Base-by-base conservation (phyloP, 2,888 invertebrate genomes). In the Eupelmus urozonus region DNA sequence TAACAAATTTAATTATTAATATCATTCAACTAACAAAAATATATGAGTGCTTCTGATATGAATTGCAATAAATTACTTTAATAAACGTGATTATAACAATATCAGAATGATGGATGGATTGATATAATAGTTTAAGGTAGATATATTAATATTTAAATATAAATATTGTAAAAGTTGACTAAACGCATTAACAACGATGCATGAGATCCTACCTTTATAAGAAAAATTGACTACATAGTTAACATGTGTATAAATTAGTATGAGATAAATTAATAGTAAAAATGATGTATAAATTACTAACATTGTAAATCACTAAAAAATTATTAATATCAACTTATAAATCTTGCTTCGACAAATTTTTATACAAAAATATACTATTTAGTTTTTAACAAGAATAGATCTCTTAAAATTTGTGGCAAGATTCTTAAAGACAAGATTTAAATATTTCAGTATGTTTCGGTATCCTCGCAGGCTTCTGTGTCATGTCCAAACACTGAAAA, bases 401-500 rank as follows among this genome's bases (percentile, higher is more conserved):
- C 51, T 62, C 27, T 74, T 62, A 42, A 71, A 20, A 51, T 53
- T 42, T 57, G 29, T 76, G 76, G 79, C 79, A 79, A 79, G 73
- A 76, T 76, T 73, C n/a, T 49, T 55, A 75, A 66, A 18, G 40
- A 73, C 45, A 18, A 65, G 13, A 42, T 18, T 59, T 57, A 42
- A 72, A 45, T 49, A 70, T 51, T 29, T 90, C 93, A 96, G 92
- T 93, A 96, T 82, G 95, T 96, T 91, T 96, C 95, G 86, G 94
- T 94, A 89, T 96, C 96, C 90, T 95, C 94, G 91, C 97, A 98
- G 88, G 96, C 94, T 87, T 93, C 94, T 29, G 96, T 95, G 84
- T 94, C 92, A 88, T 98, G 98, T 66, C 97, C 97, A 91, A 98
- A 98, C 83, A 94, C 96, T 97, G 92, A 73, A 90, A 94, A 91